These are phyloP conservation scores for Stichodactyla helianthus DNA, from an alignment of 64 coral and sea anemone species.

Conservation along the genomic window DNA sequence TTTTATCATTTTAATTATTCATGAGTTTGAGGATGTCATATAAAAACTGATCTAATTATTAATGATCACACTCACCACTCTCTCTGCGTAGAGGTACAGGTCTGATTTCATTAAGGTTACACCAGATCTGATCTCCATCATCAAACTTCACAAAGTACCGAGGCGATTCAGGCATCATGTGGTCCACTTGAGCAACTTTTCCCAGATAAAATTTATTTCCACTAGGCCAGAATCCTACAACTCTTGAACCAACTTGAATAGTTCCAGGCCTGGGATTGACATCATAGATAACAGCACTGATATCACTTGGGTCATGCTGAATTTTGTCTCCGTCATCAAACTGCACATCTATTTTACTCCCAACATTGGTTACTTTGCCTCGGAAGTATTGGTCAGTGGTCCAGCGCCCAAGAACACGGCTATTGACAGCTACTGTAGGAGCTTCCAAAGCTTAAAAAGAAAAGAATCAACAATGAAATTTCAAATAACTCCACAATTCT, in stretches of 20 bases:
- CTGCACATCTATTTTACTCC: slow-evolving; percentile 50
- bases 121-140: slow-evolving; percentile 4
- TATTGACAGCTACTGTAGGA: neutral
- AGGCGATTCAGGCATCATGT: neutral
- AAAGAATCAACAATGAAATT: too few relatives aligned
- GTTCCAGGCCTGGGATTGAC: slow-evolving; percentile 41
- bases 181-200: neutral
- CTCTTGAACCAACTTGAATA: slow-evolving; percentile 42
- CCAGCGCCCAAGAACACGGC: slow-evolving; percentile 63
- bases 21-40: too few relatives aligned
- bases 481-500: too few relatives aligned
- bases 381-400: slow-evolving; percentile 60
- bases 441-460: neutral
- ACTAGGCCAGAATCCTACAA: slow-evolving; percentile 52
- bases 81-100: slow-evolving; percentile 8
- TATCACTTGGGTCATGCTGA: slow-evolving; percentile 50
- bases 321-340: slow-evolving; percentile 71
- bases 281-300: slow-evolving; percentile 57
- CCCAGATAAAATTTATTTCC: slow-evolving; percentile 20
- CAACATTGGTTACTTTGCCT: slow-evolving; percentile 50
- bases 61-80: neutral
- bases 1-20: too few relatives aligned
- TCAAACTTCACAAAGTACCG: slow-evolving; percentile 40
- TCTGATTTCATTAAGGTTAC: slow-evolving; percentile 29
- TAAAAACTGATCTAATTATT: too few relatives aligned